Percentiles rank a stretch among this genome's conserved stretches.
Evolutionary conservation across 2,888 invertebrate genomes (phyloP).

Genomic region (Agonopterix arenella): DNA sequence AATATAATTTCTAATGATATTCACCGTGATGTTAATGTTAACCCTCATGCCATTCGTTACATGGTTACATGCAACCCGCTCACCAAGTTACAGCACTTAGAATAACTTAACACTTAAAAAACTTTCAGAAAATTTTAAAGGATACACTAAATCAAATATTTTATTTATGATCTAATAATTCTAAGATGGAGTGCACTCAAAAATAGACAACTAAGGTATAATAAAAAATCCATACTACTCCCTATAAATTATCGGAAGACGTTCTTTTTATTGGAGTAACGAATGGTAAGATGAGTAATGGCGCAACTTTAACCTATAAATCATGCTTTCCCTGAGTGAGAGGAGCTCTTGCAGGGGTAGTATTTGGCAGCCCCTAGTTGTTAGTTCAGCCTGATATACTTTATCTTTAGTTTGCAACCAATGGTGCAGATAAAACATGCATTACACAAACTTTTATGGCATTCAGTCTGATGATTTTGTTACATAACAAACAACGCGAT

Average conservation of each 20-base stretch:
- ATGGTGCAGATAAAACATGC: slow-evolving; percentile 35
- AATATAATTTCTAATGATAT: too few species aligned
- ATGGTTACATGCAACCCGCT: too few species aligned
- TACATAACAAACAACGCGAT: neutral
- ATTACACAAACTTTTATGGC: slow-evolving; percentile 10
- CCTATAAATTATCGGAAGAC: slow-evolving; percentile 70
- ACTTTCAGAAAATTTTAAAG: slow-evolving; percentile 32
- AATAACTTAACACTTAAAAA: slow-evolving; percentile 17
- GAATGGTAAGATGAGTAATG: slow-evolving; percentile 75
- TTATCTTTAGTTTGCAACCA: slow-evolving; percentile 49
- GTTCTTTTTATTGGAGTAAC: slow-evolving; percentile 74
- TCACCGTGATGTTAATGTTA: too few species aligned
- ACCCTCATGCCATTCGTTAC: too few species aligned
- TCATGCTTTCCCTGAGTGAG: slow-evolving; percentile 57
- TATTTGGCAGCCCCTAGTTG: slow-evolving; percentile 57
- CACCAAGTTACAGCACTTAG: too few species aligned
- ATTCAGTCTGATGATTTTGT: slow-evolving; percentile 5
- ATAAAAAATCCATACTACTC: slow-evolving; percentile 65
- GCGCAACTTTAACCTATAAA: slow-evolving; percentile 69
- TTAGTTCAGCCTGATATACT: slow-evolving; percentile 53
- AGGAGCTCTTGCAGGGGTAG: slow-evolving; percentile 52
- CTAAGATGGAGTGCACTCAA: slow-evolving; percentile 49
- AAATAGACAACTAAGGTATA: slow-evolving; percentile 46
- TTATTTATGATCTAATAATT: slow-evolving; percentile 57
- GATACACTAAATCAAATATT: slow-evolving; percentile 50